phyloP scores from a whole-genome alignment of 2,113 vertebrate genomes.

The Apteryx owenii region DNA sequence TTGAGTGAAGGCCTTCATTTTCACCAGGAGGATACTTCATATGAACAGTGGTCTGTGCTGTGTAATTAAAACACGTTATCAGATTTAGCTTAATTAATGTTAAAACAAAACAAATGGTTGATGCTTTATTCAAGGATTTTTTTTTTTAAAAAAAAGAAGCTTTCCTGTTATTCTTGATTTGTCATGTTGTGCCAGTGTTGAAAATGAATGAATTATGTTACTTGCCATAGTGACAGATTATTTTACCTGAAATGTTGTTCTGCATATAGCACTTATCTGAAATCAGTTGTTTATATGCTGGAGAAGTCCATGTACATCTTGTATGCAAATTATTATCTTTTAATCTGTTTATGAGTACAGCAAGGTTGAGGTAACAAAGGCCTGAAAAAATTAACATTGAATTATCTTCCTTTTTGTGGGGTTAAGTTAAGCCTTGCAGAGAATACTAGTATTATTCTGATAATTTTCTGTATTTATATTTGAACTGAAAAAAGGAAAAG shows the following conservation, averaged over 20 bases:
- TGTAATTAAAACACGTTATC: constrained; percentile 51
- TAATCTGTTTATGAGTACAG: constrained; percentile 56
- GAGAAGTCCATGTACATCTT: constrained; percentile 30
- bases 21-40: constrained; percentile 39
- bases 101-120: constrained; percentile 52
- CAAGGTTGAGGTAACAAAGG: constrained; percentile 45
- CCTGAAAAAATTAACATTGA: constrained; percentile 64
- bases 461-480: not conserved
- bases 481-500: not conserved
- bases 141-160: not conserved
- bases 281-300: constrained; percentile 39
- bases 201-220: constrained; percentile 34
- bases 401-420: constrained; percentile 11
- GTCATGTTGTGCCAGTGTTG: constrained; percentile 11
- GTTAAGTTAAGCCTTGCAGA: constrained; percentile 18
- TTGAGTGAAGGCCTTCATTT: constrained; percentile 42
- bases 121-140: constrained; percentile 34
- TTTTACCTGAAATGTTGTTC: constrained; percentile 47
- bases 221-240: constrained; percentile 17
- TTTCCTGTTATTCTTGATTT: constrained; percentile 23
- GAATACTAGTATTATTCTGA: not conserved
- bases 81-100: constrained; percentile 62
- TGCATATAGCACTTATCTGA: constrained; percentile 16
- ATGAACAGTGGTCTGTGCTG: constrained; percentile 22
- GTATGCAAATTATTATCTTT: constrained; percentile 64